Evolutionary conservation across 2,797 vertebrate genomes (phyloP), one percentile per base, ranked within the genome.

Genomic region (Eutrigla gurnardus): DNA sequence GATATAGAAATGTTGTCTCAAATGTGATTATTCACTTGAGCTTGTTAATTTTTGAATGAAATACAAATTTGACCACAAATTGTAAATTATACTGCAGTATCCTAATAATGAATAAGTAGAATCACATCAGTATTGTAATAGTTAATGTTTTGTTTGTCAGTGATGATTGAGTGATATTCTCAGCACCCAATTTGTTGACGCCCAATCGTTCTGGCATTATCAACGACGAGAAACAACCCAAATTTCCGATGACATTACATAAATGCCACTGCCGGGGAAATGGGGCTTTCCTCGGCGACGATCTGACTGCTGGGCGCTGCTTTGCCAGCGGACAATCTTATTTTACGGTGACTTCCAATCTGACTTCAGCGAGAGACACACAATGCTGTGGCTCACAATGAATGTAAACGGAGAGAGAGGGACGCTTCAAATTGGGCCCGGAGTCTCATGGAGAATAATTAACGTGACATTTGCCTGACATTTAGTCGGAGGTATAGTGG

Each of bases 391-490:
- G 82, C 80, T 88, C 33, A 81, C 39, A 72, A 84, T 86, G 83
- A 86, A 86, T 82, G 78, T 76, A 91, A 87, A 88, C 85, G 82
- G 59, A 70, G 65, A 68, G 65, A 65, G 75, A 84, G 69, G 73
- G 64, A 78, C 62, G 88, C 83, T 84, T 90, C 78, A 86, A 88
- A 87, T 87, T 91, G 86, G 87, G 78, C 78, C 82, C 42, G 49
- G 78, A 86, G 91, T 92, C 91, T 94, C 89, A 87, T 72, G 74
- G 89, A 93, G 90, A 92, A 94, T 94, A 95, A 95, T 95, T 93
- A 95, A 95, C 90, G 89, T 95, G 95, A 95, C 94, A 95, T 95
- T 95, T 95, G 85, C 88, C 88, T 95, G 94, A 95, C 94, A 95
- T 95, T 95, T 95, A 94, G 88, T 92, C 73, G 40, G 89, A 89